Base-by-base conservation (phyloP, 2,888 invertebrate species). In the Pristionchus mayeri region DNA sequence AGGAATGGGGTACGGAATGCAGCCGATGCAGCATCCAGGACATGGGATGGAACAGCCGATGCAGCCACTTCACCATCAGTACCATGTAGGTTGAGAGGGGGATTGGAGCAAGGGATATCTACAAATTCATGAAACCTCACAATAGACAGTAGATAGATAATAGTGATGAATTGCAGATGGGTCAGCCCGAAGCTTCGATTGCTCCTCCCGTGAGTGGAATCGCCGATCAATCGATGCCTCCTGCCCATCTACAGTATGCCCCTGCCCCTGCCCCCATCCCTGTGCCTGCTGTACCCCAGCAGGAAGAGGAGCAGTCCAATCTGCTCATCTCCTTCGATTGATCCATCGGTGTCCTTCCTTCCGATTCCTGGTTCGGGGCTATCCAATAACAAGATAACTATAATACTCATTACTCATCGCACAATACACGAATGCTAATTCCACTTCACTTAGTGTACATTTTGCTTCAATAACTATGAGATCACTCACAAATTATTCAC, bases 351-450 rank as follows among this genome's bases (percentile, higher is more conserved):
- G 18, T 18, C 63, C 63, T 34, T 2, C 13, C 7, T 63, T 18
- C 63, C 9, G 34, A n/a, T 67, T 9, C 67, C 37, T 37, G 67
- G 67, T 67, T 67, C 67, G 21, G 21, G 18, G 16, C 67, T 67
- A 67, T 37, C 37, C 67, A 18, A 67, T 67, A 67, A 67, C 67
- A 67, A 67, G 67, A 67, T 67, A 67, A 67, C 67, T 67, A 67
- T 37, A n/a, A n/a, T n/a, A 37, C 67, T 37, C 37, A 37, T 67
- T 27, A 21, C 37, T 37, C 37, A 37, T 21, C 37, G 67, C 67
- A 67, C 67, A 67, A 67, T 67, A 67, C 67, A 67, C 54, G 37
- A 34, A 67, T 67, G 67, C 27, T 37, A 63, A 67, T 27, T 21
- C 67, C 67, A 37, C 37, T 27, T 34, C 37, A 67, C 67, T 67